phyloP scores from a whole-genome alignment of 2,797 vertebrate species.

The Dryobates pubescens region DNA sequence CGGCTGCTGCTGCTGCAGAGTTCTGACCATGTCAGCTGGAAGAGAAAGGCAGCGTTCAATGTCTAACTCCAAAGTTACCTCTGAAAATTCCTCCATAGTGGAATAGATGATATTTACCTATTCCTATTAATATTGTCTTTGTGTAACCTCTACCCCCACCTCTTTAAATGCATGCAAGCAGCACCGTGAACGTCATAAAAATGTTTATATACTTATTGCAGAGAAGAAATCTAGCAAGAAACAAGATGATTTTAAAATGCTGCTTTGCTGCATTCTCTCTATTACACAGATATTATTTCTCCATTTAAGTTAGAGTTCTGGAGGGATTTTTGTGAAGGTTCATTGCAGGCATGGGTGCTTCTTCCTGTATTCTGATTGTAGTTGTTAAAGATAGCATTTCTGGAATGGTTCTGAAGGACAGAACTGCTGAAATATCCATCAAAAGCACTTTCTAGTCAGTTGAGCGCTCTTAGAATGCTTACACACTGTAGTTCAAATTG shows the following conservation, averaged over 20 bases:
- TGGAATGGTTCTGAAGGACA: neutral
- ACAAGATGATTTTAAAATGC: neutral
- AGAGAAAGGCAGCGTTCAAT: neutral
- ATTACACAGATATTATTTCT: neutral
- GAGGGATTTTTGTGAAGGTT: neutral
- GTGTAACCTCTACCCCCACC: neutral
- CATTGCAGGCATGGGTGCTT: neutral
- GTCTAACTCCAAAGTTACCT: neutral
- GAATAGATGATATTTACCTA: neutral
- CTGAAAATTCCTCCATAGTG: neutral
- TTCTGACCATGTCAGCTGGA: neutral
- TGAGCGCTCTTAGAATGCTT: neutral
- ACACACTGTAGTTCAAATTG: neutral
- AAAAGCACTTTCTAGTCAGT: neutral
- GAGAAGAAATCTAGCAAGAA: neutral
- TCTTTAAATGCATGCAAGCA: neutral
- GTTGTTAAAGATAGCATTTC: neutral
- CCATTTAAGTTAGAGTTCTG: neutral
- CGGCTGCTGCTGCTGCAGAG: neutral
- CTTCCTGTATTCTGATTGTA: neutral
- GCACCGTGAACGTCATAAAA: neutral
- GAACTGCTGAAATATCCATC: neutral
- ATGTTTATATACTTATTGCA: neutral
- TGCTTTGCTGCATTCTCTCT: neutral
- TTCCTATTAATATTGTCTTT: neutral